Base-by-base conservation (phyloP, 2,113 vertebrate species). In the Collichthys lucidus region DNA sequence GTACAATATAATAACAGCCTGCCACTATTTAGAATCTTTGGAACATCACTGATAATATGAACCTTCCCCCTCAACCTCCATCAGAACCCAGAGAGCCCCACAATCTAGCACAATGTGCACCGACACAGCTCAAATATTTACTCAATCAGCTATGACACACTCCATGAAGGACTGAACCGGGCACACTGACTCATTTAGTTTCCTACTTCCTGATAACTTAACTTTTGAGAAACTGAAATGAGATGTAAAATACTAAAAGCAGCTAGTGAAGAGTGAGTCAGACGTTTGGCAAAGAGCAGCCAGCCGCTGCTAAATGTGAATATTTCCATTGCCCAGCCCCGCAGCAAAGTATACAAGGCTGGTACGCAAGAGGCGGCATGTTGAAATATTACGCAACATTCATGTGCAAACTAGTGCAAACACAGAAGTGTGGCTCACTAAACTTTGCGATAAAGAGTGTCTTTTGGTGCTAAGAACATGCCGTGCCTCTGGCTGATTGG, bases 311-410 rank as follows among this genome's bases (percentile, higher is more conserved):
- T 16, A 74, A 62, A 11, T 20, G 11, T n/a, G 26, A 68, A 71
- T 35, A 19, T 75, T 81, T 82, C 24, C 35, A 46, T 26, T 47
- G 22, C 20, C 4, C 42, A 26, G 59, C 74, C 29, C 49, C 5
- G 10, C 62, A 67, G 46, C 17, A 40, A 29, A 49, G 24, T 22
- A 57, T 3, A 44, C n/a, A 19, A n/a, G 22, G 56, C 52, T 40
- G 53, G 50, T 55, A 14, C 5, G 35, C 82, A 70, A 63, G 71
- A 77, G 6, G 26, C 64, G 60, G 29, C 82, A 80, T 70, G 78
- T 79, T 47, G 1, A 29, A 74, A 24, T 47, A 47, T 84, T 61
- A 61, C 0, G n/a, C 74, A 84, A 71, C 62, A 74, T 31, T 24
- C 4, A 10, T 40, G 14, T 74, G 20, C 26, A 63, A 46, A 77